Conservation (phyloP, 2,797 vertebrate genomes). For the Sebastes vulpes region DNA sequence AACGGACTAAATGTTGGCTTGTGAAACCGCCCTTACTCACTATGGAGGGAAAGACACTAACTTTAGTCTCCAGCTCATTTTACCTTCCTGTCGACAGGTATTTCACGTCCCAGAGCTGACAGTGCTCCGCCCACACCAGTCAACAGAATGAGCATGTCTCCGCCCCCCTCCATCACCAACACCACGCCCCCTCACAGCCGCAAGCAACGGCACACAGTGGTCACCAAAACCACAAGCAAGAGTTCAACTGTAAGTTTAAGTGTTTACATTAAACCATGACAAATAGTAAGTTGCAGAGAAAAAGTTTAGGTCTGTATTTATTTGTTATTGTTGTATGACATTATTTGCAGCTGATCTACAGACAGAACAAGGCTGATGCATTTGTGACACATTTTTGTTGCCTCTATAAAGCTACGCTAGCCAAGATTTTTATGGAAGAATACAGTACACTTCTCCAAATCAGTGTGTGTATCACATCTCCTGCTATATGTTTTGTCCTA, state of each 20-base stretch:
- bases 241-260: constrained; percentile 89
- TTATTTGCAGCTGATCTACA: background rate
- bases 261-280: background rate
- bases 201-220: constrained; percentile 91
- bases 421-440: background rate
- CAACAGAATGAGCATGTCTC: constrained; percentile 95
- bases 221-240: constrained; percentile 94
- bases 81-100: constrained; percentile 81
- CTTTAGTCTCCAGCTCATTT: background rate
- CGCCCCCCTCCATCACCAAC: constrained; percentile 88
- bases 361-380: background rate
- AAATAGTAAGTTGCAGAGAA: background rate
- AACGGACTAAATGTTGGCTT: background rate
- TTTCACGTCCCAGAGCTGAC: constrained; percentile 93
- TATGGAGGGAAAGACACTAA: background rate
- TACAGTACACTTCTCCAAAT: background rate
- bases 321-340: background rate
- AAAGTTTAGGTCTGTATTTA: background rate
- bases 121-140: constrained; percentile 95
- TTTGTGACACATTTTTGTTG: background rate
- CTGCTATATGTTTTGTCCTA: background rate
- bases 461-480: background rate
- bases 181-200: constrained; percentile 96
- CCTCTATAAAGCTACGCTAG: background rate
- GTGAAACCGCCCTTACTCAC: background rate